Percentiles rank a stretch among this genome's conserved stretches.
These are phyloP conservation scores for Tretioscincus oriximinensis DNA, from an alignment of 2,113 vertebrate species.

Conservation along the genomic window DNA sequence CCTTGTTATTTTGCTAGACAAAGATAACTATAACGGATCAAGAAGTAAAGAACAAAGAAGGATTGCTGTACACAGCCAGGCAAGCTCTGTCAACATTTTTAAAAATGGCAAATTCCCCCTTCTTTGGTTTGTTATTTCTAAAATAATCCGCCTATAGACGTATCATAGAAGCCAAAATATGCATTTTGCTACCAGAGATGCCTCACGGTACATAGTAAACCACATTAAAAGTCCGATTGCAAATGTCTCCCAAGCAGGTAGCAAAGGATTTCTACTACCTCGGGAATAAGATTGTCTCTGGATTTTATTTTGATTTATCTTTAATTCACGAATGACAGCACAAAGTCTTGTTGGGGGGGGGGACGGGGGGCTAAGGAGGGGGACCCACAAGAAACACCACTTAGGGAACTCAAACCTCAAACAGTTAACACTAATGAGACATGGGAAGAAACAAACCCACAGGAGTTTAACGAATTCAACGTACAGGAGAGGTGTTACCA, in stretches of 20 bases:
- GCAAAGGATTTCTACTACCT: constrained; percentile 47
- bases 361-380: too few relatives aligned
- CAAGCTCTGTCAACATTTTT: constrained; percentile 30
- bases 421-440: constrained; percentile 76
- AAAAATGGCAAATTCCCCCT: constrained; percentile 15
- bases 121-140: constrained; percentile 47
- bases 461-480: constrained; percentile 69
- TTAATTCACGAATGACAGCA: constrained; percentile 58
- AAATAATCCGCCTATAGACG: constrained; percentile 55
- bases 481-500: constrained; percentile 84
- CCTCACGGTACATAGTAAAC: constrained; percentile 55
- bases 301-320: constrained; percentile 75
- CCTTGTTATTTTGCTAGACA: constrained; percentile 4
- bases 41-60: constrained; percentile 40
- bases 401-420: constrained; percentile 64
- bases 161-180: constrained; percentile 49
- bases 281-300: constrained; percentile 62
- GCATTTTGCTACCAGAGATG: constrained; percentile 18
- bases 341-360: constrained; percentile 31
- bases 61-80: constrained; percentile 10
- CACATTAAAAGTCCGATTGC: constrained; percentile 53
- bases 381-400: constrained; percentile 41
- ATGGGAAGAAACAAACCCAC: constrained; percentile 45
- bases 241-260: constrained; percentile 56
- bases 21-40: constrained; percentile 28